Evolutionary conservation across 1,140 invertebrate species (phyloP), one percentile per base, ranked within the genome.

Genomic region (Heliothis virescens): DNA sequence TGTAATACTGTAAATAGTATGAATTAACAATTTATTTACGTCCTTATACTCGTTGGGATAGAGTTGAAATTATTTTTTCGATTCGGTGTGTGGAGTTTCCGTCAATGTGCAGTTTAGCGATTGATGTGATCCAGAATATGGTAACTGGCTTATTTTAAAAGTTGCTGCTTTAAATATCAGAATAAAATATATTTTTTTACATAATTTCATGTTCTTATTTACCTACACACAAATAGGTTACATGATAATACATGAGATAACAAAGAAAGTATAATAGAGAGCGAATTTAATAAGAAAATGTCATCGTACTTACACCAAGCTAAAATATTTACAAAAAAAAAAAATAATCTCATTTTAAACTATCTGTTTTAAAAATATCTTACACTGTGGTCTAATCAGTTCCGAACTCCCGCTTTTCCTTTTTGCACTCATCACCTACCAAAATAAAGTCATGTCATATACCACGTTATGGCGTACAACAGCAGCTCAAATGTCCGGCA

Each of bases 31-130:
- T 34, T 26, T 55, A 57, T 72, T 72, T 41, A 55, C n/a, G 9
- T 12, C 52, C n/a, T 72, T 72, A 55, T 50, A 1, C 12, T 2
- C n/a, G 15, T 57, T 16, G n/a, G 29, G 41, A 72, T 72, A 72
- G 52, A 72, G 69, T 72, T 18, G 52, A 72, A 55, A 57, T 41
- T 72, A 41, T 34, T 41, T 16, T 72, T 47, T 50, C n/a, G 26
- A 13, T 16, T 11, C 5, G 15, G 21, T 50, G 41, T 69, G 13
- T 15, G 65, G 65, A 69, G 65, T 69, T 52, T 69, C 65, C 65
- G 29, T 72, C 21, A 53, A 10, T 69, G 55, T 72, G 67, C 67
- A 55, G 67, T 72, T 72, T 69, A 72, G 29, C n/a, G 26, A 5
- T 13, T n/a, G 69, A 16, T 57, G 29, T 16, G 52, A 72, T 52